phyloP scores from a whole-genome alignment of 2,888 invertebrate genomes.

The Parapristionchus giblindavisi region DNA sequence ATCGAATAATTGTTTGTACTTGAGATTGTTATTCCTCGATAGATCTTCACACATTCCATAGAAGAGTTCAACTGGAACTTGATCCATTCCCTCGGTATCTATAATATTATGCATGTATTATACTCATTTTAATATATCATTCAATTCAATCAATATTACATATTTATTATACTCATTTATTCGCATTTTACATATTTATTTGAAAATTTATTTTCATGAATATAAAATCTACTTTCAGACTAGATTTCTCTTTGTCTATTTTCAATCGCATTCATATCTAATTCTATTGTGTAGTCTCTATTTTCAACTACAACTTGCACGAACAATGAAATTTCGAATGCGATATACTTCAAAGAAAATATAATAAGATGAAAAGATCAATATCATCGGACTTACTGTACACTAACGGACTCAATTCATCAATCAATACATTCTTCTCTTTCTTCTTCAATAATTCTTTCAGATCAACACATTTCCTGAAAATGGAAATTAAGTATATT shows the following conservation, averaged over 20 bases:
- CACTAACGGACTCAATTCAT: conserved; percentile 62
- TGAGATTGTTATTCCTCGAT: conserved; percentile 54
- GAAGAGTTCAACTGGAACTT: conserved; percentile 63
- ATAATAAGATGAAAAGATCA: conserved; percentile 24
- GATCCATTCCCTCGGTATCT: conserved; percentile 56
- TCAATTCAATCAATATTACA: no score
- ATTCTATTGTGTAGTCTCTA: no score
- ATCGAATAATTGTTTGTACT: conserved; percentile 63
- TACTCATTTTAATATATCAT: no score
- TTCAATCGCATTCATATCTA: no score
- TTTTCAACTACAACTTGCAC: no score
- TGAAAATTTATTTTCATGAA: no score
- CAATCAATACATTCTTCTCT: conserved; percentile 58
- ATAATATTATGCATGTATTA: conserved; percentile 11
- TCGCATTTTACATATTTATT: no score
- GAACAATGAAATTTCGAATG: no score
- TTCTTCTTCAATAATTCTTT: conserved; percentile 53
- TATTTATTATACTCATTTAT: no score
- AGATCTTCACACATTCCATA: conserved; percentile 65
- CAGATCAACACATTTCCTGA: conserved; percentile 50
- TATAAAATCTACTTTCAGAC: no score
- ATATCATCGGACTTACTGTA: conserved; percentile 52
- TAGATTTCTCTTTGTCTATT: no score
- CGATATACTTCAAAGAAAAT: conserved; percentile 31
- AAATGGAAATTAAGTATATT: neutral